A percentile compares a stretch with the other conserved stretches of the same genome.
Conservation (phyloP, 2,113 vertebrate genomes). For the Deroptyus accipitrinus region DNA sequence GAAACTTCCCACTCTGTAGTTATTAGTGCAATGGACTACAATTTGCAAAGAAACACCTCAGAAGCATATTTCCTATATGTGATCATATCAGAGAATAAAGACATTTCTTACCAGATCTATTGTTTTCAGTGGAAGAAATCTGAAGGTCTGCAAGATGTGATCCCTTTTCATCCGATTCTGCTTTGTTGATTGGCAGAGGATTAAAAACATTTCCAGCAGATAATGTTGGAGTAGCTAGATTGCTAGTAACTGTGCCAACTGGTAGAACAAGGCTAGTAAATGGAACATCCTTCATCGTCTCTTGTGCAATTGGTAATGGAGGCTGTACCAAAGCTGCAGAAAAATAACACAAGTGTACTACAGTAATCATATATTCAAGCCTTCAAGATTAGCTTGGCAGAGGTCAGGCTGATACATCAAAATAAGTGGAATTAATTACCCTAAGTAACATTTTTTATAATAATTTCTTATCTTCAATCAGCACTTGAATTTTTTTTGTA, state of each 20-base stretch:
- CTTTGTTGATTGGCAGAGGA: conserved; percentile 76
- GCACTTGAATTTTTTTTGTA: neutral
- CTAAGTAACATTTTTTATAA: neutral
- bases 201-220: conserved; percentile 87
- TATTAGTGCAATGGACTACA: neutral
- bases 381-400: neutral
- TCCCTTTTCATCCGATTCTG: conserved; percentile 82
- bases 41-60: neutral
- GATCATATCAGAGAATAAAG: neutral
- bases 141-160: conserved; percentile 81
- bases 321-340: conserved; percentile 85
- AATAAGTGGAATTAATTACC: neutral
- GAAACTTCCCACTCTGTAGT: neutral
- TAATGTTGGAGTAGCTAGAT: conserved; percentile 73
- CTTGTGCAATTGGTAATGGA: conserved; percentile 83
- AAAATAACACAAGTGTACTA: neutral
- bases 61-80: neutral
- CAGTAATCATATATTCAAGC: neutral
- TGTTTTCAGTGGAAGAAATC: conserved; percentile 82
- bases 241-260: conserved; percentile 75
- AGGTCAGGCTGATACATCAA: neutral
- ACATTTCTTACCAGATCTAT: conserved; percentile 80
- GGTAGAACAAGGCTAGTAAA: conserved; percentile 87
- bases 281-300: conserved; percentile 86
- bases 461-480: neutral